A percentile compares a stretch with the other conserved stretches of the same genome.
Conservation (phyloP, 2,113 vertebrate species). For the Cavia aperea region DNA sequence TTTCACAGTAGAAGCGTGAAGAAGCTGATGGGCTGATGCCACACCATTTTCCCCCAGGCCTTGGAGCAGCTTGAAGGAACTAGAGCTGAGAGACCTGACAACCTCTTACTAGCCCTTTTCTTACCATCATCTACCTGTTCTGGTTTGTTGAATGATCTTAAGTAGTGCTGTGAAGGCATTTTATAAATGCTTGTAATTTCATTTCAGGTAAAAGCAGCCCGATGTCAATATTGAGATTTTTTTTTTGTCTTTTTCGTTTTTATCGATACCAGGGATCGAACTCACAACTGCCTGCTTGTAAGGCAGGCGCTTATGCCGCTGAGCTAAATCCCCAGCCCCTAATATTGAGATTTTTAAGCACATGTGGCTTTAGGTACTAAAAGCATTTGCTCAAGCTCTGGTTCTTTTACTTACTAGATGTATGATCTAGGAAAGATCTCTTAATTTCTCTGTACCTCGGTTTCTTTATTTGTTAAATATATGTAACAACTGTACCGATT, state of each 20-base stretch:
- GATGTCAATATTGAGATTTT: neutral
- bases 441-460: neutral
- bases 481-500: neutral
- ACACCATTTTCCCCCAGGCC: neutral
- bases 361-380: slow-evolving; percentile 19
- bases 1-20: neutral
- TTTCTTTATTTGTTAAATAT: slow-evolving; percentile 9
- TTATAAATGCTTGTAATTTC: slow-evolving; percentile 31
- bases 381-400: neutral
- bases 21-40: neutral
- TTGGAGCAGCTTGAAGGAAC: neutral
- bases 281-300: too few species aligned
- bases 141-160: slow-evolving; percentile 2
- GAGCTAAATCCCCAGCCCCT: too few species aligned
- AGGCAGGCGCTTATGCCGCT: too few species aligned
- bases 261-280: too few species aligned
- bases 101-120: neutral
- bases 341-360: neutral
- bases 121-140: neutral
- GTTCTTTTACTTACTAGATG: neutral
- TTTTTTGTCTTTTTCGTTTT: too few species aligned
- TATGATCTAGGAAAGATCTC: neutral
- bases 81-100: neutral
- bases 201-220: neutral
- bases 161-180: slow-evolving; percentile 17